Evolutionary conservation across 2,797 vertebrate species (phyloP), one percentile per base, ranked within the genome.

Genomic region (Aphelocoma californica): DNA sequence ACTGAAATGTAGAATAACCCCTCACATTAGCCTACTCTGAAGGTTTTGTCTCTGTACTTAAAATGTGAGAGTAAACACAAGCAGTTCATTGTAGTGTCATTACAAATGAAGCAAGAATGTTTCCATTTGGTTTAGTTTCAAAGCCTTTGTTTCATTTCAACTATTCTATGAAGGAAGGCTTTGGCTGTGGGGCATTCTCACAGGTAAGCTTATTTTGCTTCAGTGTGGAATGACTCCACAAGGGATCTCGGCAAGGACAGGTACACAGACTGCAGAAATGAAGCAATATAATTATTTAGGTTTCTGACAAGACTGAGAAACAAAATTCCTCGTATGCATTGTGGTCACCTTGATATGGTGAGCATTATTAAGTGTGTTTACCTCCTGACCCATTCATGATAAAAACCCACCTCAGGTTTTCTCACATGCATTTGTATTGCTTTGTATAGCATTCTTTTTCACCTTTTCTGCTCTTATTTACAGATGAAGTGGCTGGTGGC

Each of bases 401-500:
- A 38, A 70, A 74, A 79, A n/a, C 14, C 32, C 47, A 0, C 54
- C 66, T 73, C n/a, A 31, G 32, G 18, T 84, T 85, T 94, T 86
- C 65, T 38, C 36, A 7, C 15, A 6, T 1, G 1, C 3, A 0
- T 87, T 90, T 56, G 7, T 3, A 23, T 53, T 94, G 73, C 66
- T 71, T 62, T 86, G 23, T 40, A 3, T 32, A 31, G 60, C 28
- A n/a, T 47, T 34, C 77, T 53, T 86, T 74, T 88, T 70, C 53
- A 93, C 58, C 26, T 90, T 58, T 92, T 85, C 69, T 86, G 34
- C 36, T 97, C 44, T 95, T 95, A 19, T 95, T 97, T 91, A 69
- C 97, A 99, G 99, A 99, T 96, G 99, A 99, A 73, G 98, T 98
- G 21, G 97, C 98, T 36, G 98, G 98, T 80, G 98, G 99, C 60